These are phyloP conservation scores for Eulacestoma nigropectus DNA, from an alignment of 2,113 vertebrate species.

Conservation along the genomic window DNA sequence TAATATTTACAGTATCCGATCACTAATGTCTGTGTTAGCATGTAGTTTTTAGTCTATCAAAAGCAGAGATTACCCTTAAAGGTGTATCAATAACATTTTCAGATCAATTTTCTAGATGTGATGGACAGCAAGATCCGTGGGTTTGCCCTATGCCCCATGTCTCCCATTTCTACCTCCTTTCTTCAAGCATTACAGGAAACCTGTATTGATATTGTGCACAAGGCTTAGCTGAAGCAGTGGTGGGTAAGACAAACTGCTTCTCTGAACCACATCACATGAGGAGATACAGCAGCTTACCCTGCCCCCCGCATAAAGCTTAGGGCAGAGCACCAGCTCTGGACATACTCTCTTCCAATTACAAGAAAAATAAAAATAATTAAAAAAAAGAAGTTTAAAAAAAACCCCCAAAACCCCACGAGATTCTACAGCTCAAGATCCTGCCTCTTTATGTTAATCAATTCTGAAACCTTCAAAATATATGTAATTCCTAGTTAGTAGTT, in stretches of 20 bases:
- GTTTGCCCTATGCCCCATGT: not conserved
- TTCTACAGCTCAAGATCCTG: not conserved
- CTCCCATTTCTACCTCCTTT: not conserved
- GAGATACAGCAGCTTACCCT: not conserved
- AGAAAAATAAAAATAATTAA: not conserved
- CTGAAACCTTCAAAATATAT: not conserved
- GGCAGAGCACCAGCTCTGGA: not conserved
- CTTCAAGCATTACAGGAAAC: not conserved
- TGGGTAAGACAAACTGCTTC: not conserved
- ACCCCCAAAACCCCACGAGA: not conserved
- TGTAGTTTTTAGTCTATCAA: not conserved
- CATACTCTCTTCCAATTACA: not conserved
- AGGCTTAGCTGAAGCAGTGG: not conserved
- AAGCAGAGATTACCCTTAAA: not conserved
- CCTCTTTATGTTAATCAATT: not conserved
- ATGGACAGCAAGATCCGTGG: not conserved
- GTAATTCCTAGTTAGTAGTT: not conserved
- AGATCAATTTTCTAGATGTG: not conserved
- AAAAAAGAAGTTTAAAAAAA: not conserved
- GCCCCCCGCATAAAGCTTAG: not conserved
- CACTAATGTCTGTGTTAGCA: not conserved
- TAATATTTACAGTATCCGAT: not conserved
- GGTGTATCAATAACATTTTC: not conserved
- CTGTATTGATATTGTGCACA: not conserved
- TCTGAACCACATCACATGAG: not conserved